Evolutionary conservation across 2,888 invertebrate species (phyloP).

Genomic region (Thumatha senex): DNA sequence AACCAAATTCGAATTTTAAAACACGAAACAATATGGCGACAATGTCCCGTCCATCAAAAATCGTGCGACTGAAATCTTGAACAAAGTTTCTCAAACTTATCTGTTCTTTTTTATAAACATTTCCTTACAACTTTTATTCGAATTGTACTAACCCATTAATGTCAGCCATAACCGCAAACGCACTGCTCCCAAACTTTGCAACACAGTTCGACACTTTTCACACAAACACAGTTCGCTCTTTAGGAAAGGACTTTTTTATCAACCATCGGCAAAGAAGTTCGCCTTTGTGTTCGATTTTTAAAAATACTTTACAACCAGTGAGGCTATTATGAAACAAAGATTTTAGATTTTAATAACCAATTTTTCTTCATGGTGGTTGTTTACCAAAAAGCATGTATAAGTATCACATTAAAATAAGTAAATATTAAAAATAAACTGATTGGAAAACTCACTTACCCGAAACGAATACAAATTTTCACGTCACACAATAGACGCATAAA

Average conservation of each 20-base stretch:
- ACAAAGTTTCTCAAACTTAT: conserved; percentile 4
- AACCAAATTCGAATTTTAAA: background rate
- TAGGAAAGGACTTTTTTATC: conserved; percentile 6
- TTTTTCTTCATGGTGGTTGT: too few relatives aligned
- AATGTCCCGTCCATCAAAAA: background rate
- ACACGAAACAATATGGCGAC: background rate
- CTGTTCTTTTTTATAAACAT: conserved; percentile 14
- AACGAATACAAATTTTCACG: too few relatives aligned
- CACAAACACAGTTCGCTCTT: too few relatives aligned
- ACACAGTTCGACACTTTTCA: conserved; percentile 20
- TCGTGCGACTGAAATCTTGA: background rate
- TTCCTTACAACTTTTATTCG: conserved; percentile 11
- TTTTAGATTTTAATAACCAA: too few relatives aligned
- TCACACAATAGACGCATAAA: too few relatives aligned
- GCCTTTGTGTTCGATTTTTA: background rate
- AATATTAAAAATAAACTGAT: too few relatives aligned
- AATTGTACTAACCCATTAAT: conserved; percentile 31
- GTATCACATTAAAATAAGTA: too few relatives aligned
- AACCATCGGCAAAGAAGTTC: conserved; percentile 1
- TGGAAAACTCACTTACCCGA: too few relatives aligned
- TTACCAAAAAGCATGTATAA: too few relatives aligned
- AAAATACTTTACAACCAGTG: background rate
- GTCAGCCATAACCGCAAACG: conserved; percentile 12
- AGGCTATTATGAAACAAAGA: background rate
- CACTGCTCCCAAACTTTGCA: conserved; percentile 8